These are phyloP conservation scores for Agrenia bidenticulata DNA, from an alignment of 2,888 invertebrate genomes.

Conservation along the genomic window DNA sequence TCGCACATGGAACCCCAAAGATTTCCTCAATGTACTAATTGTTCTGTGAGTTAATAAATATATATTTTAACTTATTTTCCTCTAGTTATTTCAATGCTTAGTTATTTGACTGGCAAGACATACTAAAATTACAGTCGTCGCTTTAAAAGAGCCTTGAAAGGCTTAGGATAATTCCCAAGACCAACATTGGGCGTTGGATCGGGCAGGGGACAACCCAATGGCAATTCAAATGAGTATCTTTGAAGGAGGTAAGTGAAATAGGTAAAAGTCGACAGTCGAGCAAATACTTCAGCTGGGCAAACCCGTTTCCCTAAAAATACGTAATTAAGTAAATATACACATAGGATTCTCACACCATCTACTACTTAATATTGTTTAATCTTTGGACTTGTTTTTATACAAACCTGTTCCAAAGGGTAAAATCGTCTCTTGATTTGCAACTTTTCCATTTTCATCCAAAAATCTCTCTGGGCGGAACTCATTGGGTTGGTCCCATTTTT, in stretches of 20 bases:
- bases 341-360: not conserved
- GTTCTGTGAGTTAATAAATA: too few species aligned
- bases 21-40: too few species aligned
- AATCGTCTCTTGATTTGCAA: slow-evolving; percentile 34
- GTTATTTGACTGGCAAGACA: too few species aligned
- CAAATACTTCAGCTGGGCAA: slow-evolving; percentile 46
- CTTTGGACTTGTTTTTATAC: not conserved
- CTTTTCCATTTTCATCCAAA: slow-evolving; percentile 41
- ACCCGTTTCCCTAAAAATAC: slow-evolving; percentile 40
- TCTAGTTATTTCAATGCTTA: too few species aligned
- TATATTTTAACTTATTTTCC: too few species aligned
- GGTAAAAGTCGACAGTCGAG: slow-evolving; percentile 38
- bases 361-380: too few species aligned
- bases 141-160: slow-evolving; percentile 29
- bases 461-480: slow-evolving; percentile 45
- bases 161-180: slow-evolving; percentile 41
- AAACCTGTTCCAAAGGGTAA: slow-evolving; percentile 42
- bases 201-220: slow-evolving; percentile 14
- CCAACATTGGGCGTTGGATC: slow-evolving; percentile 38
- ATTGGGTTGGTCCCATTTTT: slow-evolving; percentile 40
- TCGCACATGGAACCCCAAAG: too few species aligned
- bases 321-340: too few species aligned
- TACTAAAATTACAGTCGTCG: too few species aligned
- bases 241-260: slow-evolving; percentile 43
- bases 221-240: slow-evolving; percentile 37